Percentiles rank a stretch among this genome's conserved stretches.
phyloP scores from a whole-genome alignment of 2,888 invertebrate species.

The Hirtodrosophila confusa region DNA sequence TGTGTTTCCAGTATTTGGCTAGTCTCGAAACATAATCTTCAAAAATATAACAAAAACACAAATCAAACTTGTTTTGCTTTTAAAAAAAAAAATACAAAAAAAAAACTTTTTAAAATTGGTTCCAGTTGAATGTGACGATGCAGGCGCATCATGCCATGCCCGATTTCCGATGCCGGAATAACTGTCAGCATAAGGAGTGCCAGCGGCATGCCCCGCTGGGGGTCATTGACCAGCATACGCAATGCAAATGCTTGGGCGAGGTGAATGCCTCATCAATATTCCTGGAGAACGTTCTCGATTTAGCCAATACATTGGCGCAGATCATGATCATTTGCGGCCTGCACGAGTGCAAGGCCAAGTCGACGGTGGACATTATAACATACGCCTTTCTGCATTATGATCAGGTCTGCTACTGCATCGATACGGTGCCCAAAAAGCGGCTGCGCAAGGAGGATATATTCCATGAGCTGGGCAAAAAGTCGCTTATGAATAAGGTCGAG shows the following conservation, averaged over 20 bases:
- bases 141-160: slow-evolving; percentile 80
- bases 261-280: slow-evolving; percentile 81
- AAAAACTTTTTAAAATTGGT: slow-evolving; percentile 4
- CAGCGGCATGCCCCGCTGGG: slow-evolving; percentile 79
- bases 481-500: slow-evolving; percentile 82
- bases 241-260: slow-evolving; percentile 71
- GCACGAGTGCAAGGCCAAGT: slow-evolving; percentile 83
- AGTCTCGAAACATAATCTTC: slow-evolving; percentile 29
- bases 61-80: slow-evolving; percentile 35
- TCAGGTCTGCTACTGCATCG: slow-evolving; percentile 80
- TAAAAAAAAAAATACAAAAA: slow-evolving; percentile 20
- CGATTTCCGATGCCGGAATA: slow-evolving; percentile 75
- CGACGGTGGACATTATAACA: slow-evolving; percentile 79
- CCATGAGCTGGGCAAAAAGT: slow-evolving; percentile 81
- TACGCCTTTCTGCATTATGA: slow-evolving; percentile 82
- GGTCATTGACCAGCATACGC: slow-evolving; percentile 73
- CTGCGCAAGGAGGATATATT: slow-evolving; percentile 80
- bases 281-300: slow-evolving; percentile 80
- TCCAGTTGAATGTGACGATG: slow-evolving; percentile 44
- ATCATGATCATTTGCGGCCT: slow-evolving; percentile 82
- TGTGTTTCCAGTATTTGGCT: slow-evolving; percentile 36
- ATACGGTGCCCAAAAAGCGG: slow-evolving; percentile 77
- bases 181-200: slow-evolving; percentile 79
- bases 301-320: slow-evolving; percentile 79
- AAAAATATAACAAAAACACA: slow-evolving; percentile 10